Evolutionary conservation across 2,888 invertebrate species (phyloP).

Genomic region (Cremastobaeus sp.): DNA sequence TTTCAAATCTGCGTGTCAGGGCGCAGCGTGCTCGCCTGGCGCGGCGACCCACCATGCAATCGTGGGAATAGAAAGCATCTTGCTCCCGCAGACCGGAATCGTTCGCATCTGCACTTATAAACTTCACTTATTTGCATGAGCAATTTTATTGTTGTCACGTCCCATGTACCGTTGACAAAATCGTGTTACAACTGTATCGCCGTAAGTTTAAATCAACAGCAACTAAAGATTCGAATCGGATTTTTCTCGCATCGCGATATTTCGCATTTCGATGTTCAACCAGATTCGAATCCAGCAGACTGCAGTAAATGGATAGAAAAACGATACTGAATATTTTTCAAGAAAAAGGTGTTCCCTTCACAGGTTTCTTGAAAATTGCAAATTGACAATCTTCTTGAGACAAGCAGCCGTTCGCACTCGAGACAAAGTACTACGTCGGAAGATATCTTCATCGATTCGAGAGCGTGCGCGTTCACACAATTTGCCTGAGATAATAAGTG

Average conservation of each 20-base stretch:
- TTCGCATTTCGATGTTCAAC: no score
- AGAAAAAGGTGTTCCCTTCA: no score
- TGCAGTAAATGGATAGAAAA: no score
- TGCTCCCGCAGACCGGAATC: slow-evolving; percentile 58
- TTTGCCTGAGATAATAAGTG: slow-evolving; percentile 49
- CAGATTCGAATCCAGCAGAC: no score
- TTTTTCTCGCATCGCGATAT: no score
- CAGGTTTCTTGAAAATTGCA: not conserved
- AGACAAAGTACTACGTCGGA: slow-evolving; percentile 41
- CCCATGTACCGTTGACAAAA: slow-evolving; percentile 52
- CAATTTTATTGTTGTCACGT: slow-evolving; percentile 59
- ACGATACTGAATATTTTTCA: no score
- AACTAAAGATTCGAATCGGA: no score
- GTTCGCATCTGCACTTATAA: slow-evolving; percentile 42
- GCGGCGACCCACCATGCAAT: slow-evolving; percentile 56
- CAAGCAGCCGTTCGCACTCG: no score
- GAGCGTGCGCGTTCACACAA: slow-evolving; percentile 40
- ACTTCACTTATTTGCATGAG: slow-evolving; percentile 54
- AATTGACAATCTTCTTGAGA: not conserved
- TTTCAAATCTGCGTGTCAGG: slow-evolving; percentile 68
- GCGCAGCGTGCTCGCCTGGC: slow-evolving; percentile 50
- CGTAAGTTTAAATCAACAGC: no score
- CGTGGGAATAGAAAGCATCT: slow-evolving; percentile 73
- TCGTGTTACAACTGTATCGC: slow-evolving; percentile 43
- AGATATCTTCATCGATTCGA: slow-evolving; percentile 33